Evolutionary conservation across 2,888 invertebrate genomes (phyloP).

Genomic region (Entomobrya multifasciata): DNA sequence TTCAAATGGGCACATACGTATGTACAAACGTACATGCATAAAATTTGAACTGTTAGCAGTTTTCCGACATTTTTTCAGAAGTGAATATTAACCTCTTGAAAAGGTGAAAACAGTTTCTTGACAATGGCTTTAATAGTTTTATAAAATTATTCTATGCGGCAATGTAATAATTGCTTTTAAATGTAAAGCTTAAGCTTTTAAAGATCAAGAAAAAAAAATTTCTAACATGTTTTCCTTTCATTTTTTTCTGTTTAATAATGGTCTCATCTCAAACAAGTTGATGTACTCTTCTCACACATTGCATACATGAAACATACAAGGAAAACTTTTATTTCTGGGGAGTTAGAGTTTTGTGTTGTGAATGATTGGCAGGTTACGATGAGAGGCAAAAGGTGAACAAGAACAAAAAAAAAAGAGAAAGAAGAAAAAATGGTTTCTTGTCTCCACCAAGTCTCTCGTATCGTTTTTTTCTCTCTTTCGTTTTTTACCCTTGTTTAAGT

Average conservation of each 20-base stretch:
- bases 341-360: too few relatives aligned
- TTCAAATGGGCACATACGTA: neutral
- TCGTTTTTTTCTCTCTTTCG: slow-evolving; percentile 41
- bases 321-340: slow-evolving; percentile 20
- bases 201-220: slow-evolving; percentile 1
- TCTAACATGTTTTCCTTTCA: slow-evolving; percentile 8
- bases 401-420: slow-evolving; percentile 17
- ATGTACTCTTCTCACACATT: too few relatives aligned
- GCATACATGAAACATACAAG: too few relatives aligned
- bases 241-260: neutral
- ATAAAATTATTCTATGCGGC: slow-evolving; percentile 6
- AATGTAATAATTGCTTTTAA: slow-evolving; percentile 27
- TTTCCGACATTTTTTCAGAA: slow-evolving; percentile 31
- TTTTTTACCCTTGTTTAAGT: slow-evolving; percentile 24
- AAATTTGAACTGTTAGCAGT: neutral
- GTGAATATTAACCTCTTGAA: slow-evolving; percentile 9
- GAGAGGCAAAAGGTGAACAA: slow-evolving; percentile 50
- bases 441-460: slow-evolving; percentile 62
- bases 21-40: neutral
- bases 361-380: slow-evolving; percentile 66
- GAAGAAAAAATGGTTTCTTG: slow-evolving; percentile 46
- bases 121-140: neutral
- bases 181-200: too few relatives aligned
- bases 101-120: neutral
- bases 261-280: neutral